Evolutionary conservation across 2,113 vertebrate species (phyloP), one percentile per base, ranked within the genome.

Genomic region (Holacanthus passer): DNA sequence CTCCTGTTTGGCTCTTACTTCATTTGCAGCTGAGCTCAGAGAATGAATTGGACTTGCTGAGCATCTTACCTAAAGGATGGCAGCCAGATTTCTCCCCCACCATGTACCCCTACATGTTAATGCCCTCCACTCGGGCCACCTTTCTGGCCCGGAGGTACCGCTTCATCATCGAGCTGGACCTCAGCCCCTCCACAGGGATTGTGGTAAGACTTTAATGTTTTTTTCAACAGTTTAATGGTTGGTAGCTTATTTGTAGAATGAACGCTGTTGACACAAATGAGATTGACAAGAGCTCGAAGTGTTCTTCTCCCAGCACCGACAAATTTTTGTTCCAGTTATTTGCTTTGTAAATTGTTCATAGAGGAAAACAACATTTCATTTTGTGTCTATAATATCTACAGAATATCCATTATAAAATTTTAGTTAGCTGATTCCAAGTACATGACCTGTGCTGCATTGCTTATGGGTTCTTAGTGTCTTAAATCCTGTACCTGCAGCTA

Each of bases 151-250:
- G 97, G 29, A 96, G 96, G 76, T 99, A 99, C 93, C 97, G 98
- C 56, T 99, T 99, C 83, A 97, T 99, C 86, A 97, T 99, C 66
- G 97, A 99, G 83, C 94, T 99, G 75, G 98, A 99, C 76, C 96
- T 99, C 75, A 99, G 98, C 92, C 98, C 98, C 29, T 99, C 98
- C 88, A 99, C 98, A 0, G 97, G 97, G 62, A 99, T 99, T 65
- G 98, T 99, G 96, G 98, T 99, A 88, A 97, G 96, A 48, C 14
- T 9, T 35, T 19, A 50, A 67, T n/a, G n/a, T n/a, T n/a, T n/a
- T n/a, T n/a, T n/a, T n/a, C n/a, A n/a, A 22, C 43, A 31, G 5
- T 64, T 55, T 6, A 13, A 11, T 13, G 41, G 41, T 43, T 13
- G 41, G 3, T 43, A 43, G 13, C 41, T 43, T 16, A 22, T 2